phyloP scores from a whole-genome alignment of 2,797 vertebrate species.

The Megaceryle alcyon region DNA sequence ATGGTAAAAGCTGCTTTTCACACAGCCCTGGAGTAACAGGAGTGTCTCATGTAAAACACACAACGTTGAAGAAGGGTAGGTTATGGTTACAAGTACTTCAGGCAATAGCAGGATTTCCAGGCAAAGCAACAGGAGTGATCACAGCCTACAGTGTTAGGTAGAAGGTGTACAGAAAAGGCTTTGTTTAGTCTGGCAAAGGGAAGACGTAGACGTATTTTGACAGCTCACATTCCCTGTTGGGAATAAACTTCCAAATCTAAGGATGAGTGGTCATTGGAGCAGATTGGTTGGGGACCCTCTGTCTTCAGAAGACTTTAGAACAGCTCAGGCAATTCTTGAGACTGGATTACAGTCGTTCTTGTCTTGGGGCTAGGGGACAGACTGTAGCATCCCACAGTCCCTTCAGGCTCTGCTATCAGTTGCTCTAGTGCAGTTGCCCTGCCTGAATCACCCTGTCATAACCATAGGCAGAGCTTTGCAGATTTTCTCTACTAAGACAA shows the following conservation, averaged over 20 bases:
- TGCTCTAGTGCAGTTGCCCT: not conserved
- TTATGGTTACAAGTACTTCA: not conserved
- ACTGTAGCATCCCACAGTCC: not conserved
- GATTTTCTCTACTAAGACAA: not conserved
- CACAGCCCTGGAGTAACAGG: not conserved
- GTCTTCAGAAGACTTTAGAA: not conserved
- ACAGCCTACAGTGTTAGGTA: not conserved
- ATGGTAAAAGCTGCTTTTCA: not conserved
- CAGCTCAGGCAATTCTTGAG: not conserved
- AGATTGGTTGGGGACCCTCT: not conserved
- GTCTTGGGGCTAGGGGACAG: not conserved
- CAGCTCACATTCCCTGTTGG: not conserved
- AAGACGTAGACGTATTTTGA: not conserved
- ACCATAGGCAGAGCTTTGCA: not conserved
- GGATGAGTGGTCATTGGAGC: not conserved
- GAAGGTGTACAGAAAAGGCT: not conserved
- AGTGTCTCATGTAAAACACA: not conserved
- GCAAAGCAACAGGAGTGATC: not conserved
- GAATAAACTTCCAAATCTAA: not conserved
- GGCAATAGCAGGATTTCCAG: not conserved
- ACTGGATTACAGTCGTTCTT: not conserved
- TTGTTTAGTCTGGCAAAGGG: not conserved
- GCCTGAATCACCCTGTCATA: not conserved
- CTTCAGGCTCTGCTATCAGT: not conserved
- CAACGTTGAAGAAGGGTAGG: accelerated